These are phyloP conservation scores for Muscina levida DNA, from an alignment of 2,888 invertebrate species.

Conservation along the genomic window DNA sequence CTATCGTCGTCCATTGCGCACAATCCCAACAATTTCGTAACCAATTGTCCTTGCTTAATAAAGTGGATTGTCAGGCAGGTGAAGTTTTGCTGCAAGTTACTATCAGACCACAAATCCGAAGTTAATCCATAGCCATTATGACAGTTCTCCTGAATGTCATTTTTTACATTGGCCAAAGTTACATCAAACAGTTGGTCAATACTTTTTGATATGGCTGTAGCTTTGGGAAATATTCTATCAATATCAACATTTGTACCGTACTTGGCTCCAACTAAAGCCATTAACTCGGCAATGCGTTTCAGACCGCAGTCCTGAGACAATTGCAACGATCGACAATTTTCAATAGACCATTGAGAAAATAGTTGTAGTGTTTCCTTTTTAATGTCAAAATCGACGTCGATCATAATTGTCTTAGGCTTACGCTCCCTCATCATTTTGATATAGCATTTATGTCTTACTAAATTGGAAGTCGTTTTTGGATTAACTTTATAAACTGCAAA, in stretches of 20 bases:
- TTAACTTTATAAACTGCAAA: no score
- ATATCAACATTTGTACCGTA: slow-evolving; percentile 16
- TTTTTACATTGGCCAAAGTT: no score
- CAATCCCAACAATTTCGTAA: slow-evolving; percentile 7
- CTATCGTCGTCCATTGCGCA: background rate
- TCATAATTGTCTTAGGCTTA: no score
- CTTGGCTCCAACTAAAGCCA: slow-evolving; percentile 11
- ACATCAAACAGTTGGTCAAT: background rate
- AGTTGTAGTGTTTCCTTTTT: slow-evolving; percentile 14
- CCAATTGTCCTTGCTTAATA: slow-evolving; percentile 11
- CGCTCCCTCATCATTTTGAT: no score
- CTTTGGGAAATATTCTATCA: background rate
- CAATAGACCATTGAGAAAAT: slow-evolving; percentile 23
- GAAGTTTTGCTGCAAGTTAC: background rate
- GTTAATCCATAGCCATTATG: no score
- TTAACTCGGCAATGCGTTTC: background rate
- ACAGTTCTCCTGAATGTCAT: no score
- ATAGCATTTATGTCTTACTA: no score
- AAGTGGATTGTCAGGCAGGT: background rate
- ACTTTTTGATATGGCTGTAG: background rate
- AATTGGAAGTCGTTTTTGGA: no score
- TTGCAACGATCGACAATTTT: slow-evolving; percentile 12
- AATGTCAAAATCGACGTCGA: slow-evolving; percentile 4
- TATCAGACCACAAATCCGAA: no score
- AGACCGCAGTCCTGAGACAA: slow-evolving; percentile 1